Evolutionary conservation across 1,140 invertebrate species (phyloP).

Genomic region (Meloidogyne hapla): DNA sequence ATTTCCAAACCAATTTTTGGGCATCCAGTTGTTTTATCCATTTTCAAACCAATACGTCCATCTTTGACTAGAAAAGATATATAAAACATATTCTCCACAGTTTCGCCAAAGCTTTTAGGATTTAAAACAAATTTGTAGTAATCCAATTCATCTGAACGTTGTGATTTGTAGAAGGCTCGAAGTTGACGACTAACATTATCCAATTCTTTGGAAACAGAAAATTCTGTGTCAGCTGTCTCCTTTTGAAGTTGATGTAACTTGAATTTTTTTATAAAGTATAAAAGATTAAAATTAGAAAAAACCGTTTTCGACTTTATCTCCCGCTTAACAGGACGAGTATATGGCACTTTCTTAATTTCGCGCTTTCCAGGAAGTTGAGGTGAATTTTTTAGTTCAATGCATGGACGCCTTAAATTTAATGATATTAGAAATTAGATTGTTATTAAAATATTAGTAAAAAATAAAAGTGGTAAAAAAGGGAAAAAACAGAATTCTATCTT

Average conservation of each 20-base stretch:
- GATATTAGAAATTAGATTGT: too few relatives aligned
- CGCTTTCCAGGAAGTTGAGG: slow-evolving; percentile 17
- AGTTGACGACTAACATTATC: slow-evolving; percentile 27
- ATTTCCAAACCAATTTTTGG: not conserved
- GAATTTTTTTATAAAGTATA: not conserved
- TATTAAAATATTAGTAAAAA: too few relatives aligned
- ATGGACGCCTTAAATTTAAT: slow-evolving; percentile 26
- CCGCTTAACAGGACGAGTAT: not conserved
- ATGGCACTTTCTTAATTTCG: not conserved
- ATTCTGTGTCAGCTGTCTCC: not conserved
- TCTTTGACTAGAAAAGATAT: slow-evolving; percentile 33
- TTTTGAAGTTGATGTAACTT: not conserved
- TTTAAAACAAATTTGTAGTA: slow-evolving; percentile 37
- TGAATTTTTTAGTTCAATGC: slow-evolving; percentile 18
- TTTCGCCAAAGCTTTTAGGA: slow-evolving; percentile 33
- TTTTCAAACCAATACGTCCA: slow-evolving; percentile 18
- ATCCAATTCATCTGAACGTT: slow-evolving; percentile 11
- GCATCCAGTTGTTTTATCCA: slow-evolving; percentile 19
- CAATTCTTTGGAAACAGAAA: slow-evolving; percentile 28
- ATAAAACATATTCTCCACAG: slow-evolving; percentile 37
- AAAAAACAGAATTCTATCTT: not conserved
- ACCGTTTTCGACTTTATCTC: slow-evolving; percentile 27
- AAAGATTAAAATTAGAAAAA: slow-evolving; percentile 9
- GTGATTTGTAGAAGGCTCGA: slow-evolving; percentile 24
- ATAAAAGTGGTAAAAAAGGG: too few relatives aligned